phyloP scores from a whole-genome alignment of 2,797 vertebrate species.

The Tamandua tetradactyla region DNA sequence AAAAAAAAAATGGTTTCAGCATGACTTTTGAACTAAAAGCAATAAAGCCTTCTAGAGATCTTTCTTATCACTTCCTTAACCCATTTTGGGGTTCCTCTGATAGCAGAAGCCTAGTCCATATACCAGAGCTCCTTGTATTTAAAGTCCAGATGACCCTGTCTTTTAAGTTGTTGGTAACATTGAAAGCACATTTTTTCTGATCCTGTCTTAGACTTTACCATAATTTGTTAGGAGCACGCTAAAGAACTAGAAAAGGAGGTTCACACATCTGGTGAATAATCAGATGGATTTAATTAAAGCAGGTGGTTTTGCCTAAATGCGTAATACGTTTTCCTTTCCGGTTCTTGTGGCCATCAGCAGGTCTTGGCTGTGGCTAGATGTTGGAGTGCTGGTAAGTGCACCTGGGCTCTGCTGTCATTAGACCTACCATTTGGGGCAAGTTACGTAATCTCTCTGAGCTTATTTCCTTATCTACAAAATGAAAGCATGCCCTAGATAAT shows the following conservation, averaged over 20 bases:
- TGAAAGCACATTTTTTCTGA: conserved; percentile 39
- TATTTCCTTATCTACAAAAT: background rate
- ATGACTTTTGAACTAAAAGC: background rate
- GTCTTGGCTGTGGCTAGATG: background rate
- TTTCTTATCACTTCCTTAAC: background rate
- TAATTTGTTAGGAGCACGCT: background rate
- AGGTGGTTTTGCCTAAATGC: background rate
- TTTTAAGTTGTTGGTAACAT: background rate
- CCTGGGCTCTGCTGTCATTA: background rate
- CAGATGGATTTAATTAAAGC: background rate
- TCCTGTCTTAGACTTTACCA: background rate
- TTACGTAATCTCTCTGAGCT: background rate
- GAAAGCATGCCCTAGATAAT: background rate
- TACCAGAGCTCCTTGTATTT: background rate
- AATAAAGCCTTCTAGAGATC: background rate
- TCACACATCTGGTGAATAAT: background rate
- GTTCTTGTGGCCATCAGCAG: background rate
- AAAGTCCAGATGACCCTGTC: background rate
- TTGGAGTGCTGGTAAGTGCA: background rate
- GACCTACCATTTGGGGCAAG: background rate
- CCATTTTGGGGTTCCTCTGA: background rate
- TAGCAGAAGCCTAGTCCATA: background rate
- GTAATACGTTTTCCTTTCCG: background rate
- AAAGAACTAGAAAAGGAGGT: background rate
- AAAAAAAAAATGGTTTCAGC: background rate